These are phyloP conservation scores for Yponomeuta sedellus DNA, from an alignment of 2,888 invertebrate genomes.

Conservation along the genomic window DNA sequence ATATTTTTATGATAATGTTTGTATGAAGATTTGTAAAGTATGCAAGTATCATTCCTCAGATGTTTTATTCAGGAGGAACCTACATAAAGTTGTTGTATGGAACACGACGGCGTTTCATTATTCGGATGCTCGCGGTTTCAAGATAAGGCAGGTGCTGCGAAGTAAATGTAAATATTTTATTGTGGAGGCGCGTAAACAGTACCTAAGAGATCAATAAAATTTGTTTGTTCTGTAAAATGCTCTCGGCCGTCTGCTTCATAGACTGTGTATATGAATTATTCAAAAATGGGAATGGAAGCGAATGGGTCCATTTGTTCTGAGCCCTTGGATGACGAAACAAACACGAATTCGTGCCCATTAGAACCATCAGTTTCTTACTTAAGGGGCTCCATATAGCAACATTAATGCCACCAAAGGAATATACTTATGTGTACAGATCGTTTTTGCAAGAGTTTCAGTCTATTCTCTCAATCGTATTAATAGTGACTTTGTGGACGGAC, in stretches of 20 bases:
- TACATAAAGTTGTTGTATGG: slow-evolving; percentile 11
- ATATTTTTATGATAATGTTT: slow-evolving; percentile 1
- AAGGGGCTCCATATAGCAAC: neutral
- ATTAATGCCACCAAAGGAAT: too few relatives aligned
- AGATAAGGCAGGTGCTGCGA: slow-evolving; percentile 63
- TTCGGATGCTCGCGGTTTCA: slow-evolving; percentile 62
- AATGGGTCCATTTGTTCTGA: slow-evolving; percentile 64
- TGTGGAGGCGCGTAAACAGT: slow-evolving; percentile 65
- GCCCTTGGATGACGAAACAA: slow-evolving; percentile 59
- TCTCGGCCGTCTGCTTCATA: slow-evolving; percentile 69
- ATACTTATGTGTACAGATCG: too few relatives aligned
- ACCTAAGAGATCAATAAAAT: slow-evolving; percentile 76
- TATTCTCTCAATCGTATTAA: too few relatives aligned
- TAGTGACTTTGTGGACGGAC: too few relatives aligned
- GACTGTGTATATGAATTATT: slow-evolving; percentile 73
- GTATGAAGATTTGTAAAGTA: slow-evolving; percentile 13
- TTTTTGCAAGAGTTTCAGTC: too few relatives aligned
- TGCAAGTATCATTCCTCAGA: neutral
- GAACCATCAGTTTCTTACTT: neutral
- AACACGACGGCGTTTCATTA: slow-evolving; percentile 55
- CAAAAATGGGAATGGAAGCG: slow-evolving; percentile 59
- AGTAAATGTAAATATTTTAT: slow-evolving; percentile 76
- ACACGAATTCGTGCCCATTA: slow-evolving; percentile 26
- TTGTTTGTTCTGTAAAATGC: slow-evolving; percentile 75
- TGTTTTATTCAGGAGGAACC: slow-evolving; percentile 14